Evolutionary conservation across 2,797 vertebrate genomes (phyloP).

Genomic region (Myiotriccus ornatus): DNA sequence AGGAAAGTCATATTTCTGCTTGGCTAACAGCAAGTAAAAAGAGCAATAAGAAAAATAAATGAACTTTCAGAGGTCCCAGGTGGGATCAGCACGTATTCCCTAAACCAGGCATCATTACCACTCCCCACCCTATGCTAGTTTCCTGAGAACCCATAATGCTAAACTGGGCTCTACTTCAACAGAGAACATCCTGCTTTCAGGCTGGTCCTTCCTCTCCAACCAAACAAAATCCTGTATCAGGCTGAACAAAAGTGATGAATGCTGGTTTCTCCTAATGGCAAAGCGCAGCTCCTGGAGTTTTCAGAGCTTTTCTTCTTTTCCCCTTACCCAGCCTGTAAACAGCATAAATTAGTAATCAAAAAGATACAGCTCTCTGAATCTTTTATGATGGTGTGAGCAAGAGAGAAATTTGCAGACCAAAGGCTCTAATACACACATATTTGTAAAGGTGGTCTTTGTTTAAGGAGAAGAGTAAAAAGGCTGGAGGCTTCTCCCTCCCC

Average conservation of each 20-base stretch:
- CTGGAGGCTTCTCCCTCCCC: slow-evolving; percentile 18
- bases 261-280: background rate
- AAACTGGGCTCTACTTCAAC: background rate
- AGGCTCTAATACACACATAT: slow-evolving; percentile 39
- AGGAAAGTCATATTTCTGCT: background rate
- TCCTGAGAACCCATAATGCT: background rate
- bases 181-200: background rate
- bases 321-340: slow-evolving; percentile 18
- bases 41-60: background rate
- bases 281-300: slow-evolving; percentile 23
- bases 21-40: background rate
- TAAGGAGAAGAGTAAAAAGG: slow-evolving; percentile 49
- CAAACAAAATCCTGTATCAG: background rate
- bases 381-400: slow-evolving; percentile 41
- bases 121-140: background rate
- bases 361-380: slow-evolving; percentile 60
- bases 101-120: rapidly evolving
- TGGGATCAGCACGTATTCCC: background rate
- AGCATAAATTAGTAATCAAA: slow-evolving; percentile 69
- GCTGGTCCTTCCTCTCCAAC: background rate
- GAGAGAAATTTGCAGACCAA: slow-evolving; percentile 43
- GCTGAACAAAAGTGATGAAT: background rate
- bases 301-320: background rate
- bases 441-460: slow-evolving; percentile 60
- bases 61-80: background rate